These are phyloP conservation scores for Emydura subglobosa DNA, from an alignment of 2,113 vertebrate species.

Conservation along the genomic window DNA sequence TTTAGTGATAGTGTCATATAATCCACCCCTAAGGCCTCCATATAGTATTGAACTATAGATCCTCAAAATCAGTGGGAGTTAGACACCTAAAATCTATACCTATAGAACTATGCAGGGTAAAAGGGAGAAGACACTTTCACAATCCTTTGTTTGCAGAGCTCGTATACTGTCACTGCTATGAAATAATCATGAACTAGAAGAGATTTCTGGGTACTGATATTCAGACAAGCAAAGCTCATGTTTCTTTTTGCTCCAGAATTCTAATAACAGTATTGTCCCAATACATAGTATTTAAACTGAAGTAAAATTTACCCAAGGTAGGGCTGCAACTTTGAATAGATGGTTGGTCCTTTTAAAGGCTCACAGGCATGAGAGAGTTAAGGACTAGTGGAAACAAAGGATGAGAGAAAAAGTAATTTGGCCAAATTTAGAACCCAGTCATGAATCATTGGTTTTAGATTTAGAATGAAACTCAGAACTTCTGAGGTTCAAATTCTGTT, in stretches of 20 bases:
- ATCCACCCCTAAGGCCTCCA: background rate
- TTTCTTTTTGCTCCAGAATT: background rate
- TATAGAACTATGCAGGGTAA: background rate
- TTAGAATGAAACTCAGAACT: background rate
- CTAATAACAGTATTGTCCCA: background rate
- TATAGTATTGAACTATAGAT: background rate
- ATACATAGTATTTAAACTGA: background rate
- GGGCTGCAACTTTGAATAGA: background rate
- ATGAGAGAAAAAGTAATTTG: background rate
- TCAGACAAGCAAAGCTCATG: background rate
- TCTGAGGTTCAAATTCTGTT: background rate
- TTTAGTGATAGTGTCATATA: background rate
- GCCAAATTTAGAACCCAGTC: background rate
- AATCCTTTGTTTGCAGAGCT: background rate
- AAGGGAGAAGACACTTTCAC: background rate
- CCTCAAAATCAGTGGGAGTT: background rate
- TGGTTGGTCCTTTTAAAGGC: background rate
- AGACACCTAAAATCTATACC: background rate
- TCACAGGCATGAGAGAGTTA: background rate
- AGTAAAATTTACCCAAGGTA: background rate
- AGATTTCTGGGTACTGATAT: background rate
- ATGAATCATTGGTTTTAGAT: background rate
- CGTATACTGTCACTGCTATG: background rate
- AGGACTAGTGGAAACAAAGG: background rate
- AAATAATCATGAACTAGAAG: background rate